Evolutionary conservation across 2,113 vertebrate genomes (phyloP).

Genomic region (Rhabdornis inornatus): DNA sequence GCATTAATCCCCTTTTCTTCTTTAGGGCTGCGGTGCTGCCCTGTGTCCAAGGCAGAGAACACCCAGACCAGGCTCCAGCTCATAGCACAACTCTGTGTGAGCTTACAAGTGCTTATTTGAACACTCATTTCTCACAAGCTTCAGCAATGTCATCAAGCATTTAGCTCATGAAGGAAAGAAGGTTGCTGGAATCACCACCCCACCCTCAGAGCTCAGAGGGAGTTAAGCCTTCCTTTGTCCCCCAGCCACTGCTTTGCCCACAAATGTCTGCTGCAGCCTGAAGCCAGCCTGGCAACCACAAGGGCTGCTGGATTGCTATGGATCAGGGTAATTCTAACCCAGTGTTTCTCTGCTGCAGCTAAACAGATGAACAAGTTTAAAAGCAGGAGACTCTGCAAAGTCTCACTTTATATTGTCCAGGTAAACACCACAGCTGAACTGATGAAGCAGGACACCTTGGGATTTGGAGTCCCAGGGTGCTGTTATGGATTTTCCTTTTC

Average conservation of each 20-base stretch:
- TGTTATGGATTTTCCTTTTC: not conserved
- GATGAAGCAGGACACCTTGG: not conserved
- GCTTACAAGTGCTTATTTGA: not conserved
- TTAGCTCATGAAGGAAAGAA: not conserved
- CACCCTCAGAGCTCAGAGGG: not conserved
- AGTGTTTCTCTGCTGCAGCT: not conserved
- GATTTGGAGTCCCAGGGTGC: not conserved
- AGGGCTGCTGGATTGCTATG: not conserved
- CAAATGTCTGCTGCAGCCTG: not conserved
- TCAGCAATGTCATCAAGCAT: not conserved
- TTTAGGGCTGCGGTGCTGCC: not conserved
- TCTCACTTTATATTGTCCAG: accelerated
- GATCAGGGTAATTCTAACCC: not conserved
- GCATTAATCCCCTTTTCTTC: not conserved
- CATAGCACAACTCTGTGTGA: not conserved
- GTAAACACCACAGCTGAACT: not conserved
- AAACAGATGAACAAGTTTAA: not conserved
- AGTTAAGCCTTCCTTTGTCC: not conserved
- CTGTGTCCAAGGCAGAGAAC: not conserved
- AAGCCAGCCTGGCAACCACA: not conserved
- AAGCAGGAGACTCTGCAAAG: not conserved
- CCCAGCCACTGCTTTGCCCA: not conserved
- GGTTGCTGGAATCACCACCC: not conserved
- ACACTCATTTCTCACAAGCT: not conserved
- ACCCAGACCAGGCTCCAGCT: not conserved